phyloP scores from a whole-genome alignment of 2,888 invertebrate species.

The Agrochola circellaris region DNA sequence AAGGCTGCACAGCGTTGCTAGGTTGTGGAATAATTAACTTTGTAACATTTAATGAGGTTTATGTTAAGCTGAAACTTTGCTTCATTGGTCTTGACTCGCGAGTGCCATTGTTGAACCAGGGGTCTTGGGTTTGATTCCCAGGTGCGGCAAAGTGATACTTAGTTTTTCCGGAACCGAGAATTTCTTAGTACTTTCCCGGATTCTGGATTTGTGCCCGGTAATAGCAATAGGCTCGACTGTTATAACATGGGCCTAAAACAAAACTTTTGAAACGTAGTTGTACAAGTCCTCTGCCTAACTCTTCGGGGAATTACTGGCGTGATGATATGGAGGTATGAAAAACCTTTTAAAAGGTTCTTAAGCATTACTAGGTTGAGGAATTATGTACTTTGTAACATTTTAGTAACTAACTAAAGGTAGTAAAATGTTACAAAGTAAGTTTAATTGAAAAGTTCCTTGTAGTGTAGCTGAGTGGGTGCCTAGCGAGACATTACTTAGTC shows the following conservation, averaged over 20 bases:
- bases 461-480: not conserved
- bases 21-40: not conserved
- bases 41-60: not conserved
- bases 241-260: not conserved
- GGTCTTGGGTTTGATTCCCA: not conserved
- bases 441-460: constrained; percentile 23
- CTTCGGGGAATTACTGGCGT: not conserved
- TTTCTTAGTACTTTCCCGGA: no score
- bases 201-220: not conserved
- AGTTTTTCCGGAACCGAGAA: not conserved
- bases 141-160: not conserved
- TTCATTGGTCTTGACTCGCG: no score
- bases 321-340: not conserved
- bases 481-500: not conserved
- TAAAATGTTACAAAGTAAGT: constrained; percentile 18
- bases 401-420: not conserved
- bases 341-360: not conserved
- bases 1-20: not conserved
- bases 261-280: not conserved
- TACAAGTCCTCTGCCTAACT: not conserved
- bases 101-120: no score
- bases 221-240: no score
- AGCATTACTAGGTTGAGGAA: not conserved
- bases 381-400: constrained; percentile 18
- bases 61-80: not conserved